Conservation (phyloP, 2,113 vertebrate species). For the Zeus faber region DNA sequence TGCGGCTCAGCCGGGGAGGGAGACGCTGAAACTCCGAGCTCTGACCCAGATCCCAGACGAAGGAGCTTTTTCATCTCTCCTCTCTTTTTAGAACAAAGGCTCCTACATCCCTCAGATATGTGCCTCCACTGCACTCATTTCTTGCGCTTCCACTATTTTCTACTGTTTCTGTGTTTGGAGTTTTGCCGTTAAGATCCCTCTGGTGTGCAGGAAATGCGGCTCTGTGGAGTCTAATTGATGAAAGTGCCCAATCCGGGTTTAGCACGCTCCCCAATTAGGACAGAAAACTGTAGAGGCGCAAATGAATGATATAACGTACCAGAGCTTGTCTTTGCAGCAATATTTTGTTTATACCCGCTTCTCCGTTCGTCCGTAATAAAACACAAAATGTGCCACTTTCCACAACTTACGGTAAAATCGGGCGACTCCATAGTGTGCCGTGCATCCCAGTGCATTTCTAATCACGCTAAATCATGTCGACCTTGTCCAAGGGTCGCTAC, state of each 20-base stretch:
- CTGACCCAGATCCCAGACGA: constrained; percentile 71
- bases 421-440: too few relatives aligned
- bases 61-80: constrained; percentile 59
- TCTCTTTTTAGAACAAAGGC: constrained; percentile 66
- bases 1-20: constrained; percentile 23
- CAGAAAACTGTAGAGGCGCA: constrained; percentile 13
- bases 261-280: constrained; percentile 50
- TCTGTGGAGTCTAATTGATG: constrained; percentile 39
- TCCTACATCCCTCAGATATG: constrained; percentile 61
- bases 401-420: not conserved
- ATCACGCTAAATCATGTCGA: constrained; percentile 27
- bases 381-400: not conserved
- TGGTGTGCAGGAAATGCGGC: constrained; percentile 21
- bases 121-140: constrained; percentile 49
- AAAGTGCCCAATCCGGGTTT: constrained; percentile 37
- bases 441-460: constrained; percentile 3
- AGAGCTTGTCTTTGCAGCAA: constrained; percentile 22
- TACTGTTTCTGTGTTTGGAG: constrained; percentile 36
- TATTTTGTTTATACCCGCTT: constrained; percentile 21
- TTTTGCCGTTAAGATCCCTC: constrained; percentile 33
- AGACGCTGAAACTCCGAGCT: constrained; percentile 47
- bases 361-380: constrained; percentile 26
- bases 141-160: constrained; percentile 42
- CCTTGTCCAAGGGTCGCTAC: constrained; percentile 47
- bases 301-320: too few relatives aligned